Base-by-base conservation (phyloP, 2,888 invertebrate genomes). In the Rotaria socialis region DNA sequence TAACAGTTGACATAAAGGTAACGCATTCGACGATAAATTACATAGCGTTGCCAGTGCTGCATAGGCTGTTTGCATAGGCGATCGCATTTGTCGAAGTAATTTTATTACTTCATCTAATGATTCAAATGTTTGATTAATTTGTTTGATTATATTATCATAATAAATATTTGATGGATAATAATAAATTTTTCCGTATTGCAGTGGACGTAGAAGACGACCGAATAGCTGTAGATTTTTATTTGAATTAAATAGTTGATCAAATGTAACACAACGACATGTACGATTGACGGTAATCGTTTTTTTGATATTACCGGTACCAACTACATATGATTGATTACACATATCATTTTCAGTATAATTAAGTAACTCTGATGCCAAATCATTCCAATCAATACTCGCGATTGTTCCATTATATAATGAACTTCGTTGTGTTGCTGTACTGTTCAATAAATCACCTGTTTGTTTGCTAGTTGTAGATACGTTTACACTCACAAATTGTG, bases 141-240 rank as follows among this genome's bases (percentile, higher is more conserved):
- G 10, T 52, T 86, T 75, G 3, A 86, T 84, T 35, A 86, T 7
- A 22, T 84, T 75, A 35, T 43, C 47, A 60, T 86, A 86, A 16
- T 19, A 56, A 11, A 75, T 47, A 41, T 85, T 86, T 35, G 67
- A 58, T 47, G 86, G 86, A 24, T 74, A 43, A 56, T 85, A 86
- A 19, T 85, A 60, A 27, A 86, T 55, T 58, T 86, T 86, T 24
- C 86, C 86, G 7, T 85, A 47, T 10, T 85, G 85, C 50, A 86
- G 52, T 22, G 86, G 86, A 35, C 80, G 43, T 24, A 80, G n/a
- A 11, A 80, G 5, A 14, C 8, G 1, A 14, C n/a, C 14, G 19
- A 80, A 14, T 47, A 2, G 2, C n/a, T 47, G 22, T 11, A 80
- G 7, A 4, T 24, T 1, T 2, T 8, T 6, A 47, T 47, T 41